These are phyloP conservation scores for Vidua chalybeata DNA, from an alignment of 2,113 vertebrate species.

Conservation along the genomic window DNA sequence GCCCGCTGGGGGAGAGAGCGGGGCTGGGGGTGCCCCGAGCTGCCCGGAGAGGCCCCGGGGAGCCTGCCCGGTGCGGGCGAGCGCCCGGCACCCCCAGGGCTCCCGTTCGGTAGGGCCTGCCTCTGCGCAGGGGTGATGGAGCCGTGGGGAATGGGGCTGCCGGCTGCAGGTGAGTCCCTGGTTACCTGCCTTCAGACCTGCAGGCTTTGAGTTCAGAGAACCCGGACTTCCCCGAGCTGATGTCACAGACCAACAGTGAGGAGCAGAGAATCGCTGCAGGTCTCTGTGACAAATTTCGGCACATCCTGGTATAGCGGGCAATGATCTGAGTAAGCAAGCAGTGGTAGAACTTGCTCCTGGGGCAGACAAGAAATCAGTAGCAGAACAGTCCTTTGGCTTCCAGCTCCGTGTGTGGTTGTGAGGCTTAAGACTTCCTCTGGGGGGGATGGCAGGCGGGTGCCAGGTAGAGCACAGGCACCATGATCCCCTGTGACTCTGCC, in stretches of 20 bases:
- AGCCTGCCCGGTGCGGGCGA: too few relatives aligned
- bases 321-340: neutral
- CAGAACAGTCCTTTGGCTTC: neutral
- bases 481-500: neutral
- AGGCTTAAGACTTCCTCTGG: neutral
- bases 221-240: neutral
- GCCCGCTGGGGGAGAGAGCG: neutral
- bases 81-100: too few relatives aligned
- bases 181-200: neutral
- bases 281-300: neutral
- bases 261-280: neutral
- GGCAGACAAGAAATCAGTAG: fast-evolving
- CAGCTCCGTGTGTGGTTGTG: neutral
- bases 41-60: neutral
- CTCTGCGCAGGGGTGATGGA: neutral
- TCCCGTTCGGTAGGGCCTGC: fast-evolving
- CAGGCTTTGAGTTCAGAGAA: fast-evolving
- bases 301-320: neutral
- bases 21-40: neutral
- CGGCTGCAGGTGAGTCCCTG: fast-evolving
- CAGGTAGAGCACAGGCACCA: neutral
- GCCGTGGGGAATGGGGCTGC: neutral
- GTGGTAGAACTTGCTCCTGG: neutral
- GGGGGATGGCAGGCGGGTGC: neutral
- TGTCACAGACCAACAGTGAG: neutral